Percentiles rank a stretch among this genome's conserved stretches.
Conservation (phyloP, 2,888 invertebrate species). For the Aspidiotus rigidus region DNA sequence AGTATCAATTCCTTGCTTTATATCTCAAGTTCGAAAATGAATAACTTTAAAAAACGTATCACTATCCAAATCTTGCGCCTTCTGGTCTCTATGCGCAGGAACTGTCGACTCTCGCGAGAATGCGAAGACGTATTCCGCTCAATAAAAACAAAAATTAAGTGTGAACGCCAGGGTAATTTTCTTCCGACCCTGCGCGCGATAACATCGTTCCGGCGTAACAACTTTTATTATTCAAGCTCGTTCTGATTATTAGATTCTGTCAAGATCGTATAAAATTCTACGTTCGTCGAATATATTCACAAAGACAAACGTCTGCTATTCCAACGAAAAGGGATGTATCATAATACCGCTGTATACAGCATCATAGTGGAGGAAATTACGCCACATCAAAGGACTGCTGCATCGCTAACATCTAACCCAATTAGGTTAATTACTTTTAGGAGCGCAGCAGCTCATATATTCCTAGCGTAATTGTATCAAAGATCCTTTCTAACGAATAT, state of each 20-base stretch:
- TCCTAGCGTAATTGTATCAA: slow-evolving; percentile 32
- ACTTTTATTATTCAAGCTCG: slow-evolving; percentile 29
- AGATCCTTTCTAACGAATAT: slow-evolving; percentile 32
- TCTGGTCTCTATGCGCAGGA: too few relatives aligned
- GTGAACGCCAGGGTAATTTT: background rate
- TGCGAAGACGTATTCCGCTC: too few relatives aligned
- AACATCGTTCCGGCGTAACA: background rate
- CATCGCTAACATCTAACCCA: slow-evolving; percentile 31
- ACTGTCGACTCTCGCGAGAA: too few relatives aligned
- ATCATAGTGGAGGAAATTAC: slow-evolving; percentile 22
- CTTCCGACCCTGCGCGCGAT: background rate
- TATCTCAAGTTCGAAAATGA: too few relatives aligned
- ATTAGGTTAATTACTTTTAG: slow-evolving; percentile 32
- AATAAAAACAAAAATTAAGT: too few relatives aligned
- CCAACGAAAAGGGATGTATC: slow-evolving; percentile 27
- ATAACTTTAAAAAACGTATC: too few relatives aligned
- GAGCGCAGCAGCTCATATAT: slow-evolving; percentile 30
- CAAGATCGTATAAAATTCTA: slow-evolving; percentile 25
- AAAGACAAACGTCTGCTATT: slow-evolving; percentile 32
- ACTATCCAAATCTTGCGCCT: too few relatives aligned
- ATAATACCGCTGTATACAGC: background rate
- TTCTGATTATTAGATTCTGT: slow-evolving; percentile 30
- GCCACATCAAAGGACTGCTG: slow-evolving; percentile 31
- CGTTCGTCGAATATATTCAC: slow-evolving; percentile 27
- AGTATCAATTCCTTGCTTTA: too few relatives aligned